Evolutionary conservation across 2,888 invertebrate species (phyloP).

Genomic region (Diabrotica balteata): DNA sequence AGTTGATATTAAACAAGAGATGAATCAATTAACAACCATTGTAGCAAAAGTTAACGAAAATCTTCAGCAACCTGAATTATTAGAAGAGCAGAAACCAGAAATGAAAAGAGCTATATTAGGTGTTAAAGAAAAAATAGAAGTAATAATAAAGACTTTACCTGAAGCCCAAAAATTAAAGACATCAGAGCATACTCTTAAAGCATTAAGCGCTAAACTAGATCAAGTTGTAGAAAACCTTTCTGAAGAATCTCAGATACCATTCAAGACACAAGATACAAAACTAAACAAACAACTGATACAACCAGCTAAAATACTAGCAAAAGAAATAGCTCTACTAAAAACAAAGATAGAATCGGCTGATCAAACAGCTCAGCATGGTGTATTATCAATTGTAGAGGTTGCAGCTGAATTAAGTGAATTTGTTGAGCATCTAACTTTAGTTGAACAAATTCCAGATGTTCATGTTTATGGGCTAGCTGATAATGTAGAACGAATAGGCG

Average conservation of each 20-base stretch:
- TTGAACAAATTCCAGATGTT: neutral
- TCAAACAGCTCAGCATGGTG: too few relatives aligned
- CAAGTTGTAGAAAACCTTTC: neutral
- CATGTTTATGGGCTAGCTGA: neutral
- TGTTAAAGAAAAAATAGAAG: conserved; percentile 31
- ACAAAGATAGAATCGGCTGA: too few relatives aligned
- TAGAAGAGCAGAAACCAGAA: conserved; percentile 37
- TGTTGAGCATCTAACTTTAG: too few relatives aligned
- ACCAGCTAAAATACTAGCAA: too few relatives aligned
- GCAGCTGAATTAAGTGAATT: too few relatives aligned
- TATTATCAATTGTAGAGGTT: too few relatives aligned
- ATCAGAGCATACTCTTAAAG: conserved; percentile 27
- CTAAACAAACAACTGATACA: too few relatives aligned
- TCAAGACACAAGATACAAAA: neutral
- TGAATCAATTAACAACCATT: conserved; percentile 13
- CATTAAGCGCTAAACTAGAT: conserved; percentile 21
- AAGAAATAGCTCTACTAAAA: too few relatives aligned
- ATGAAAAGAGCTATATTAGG: conserved; percentile 31
- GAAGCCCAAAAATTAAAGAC: conserved; percentile 27
- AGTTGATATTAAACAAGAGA: conserved; percentile 20
- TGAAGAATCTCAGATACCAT: neutral
- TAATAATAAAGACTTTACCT: conserved; percentile 14
- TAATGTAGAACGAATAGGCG: neutral
- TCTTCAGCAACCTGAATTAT: conserved; percentile 33
- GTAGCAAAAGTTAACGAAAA: conserved; percentile 28